These are phyloP conservation scores for Pollenia griseotomentosa DNA, from an alignment of 2,888 invertebrate species.

Conservation along the genomic window DNA sequence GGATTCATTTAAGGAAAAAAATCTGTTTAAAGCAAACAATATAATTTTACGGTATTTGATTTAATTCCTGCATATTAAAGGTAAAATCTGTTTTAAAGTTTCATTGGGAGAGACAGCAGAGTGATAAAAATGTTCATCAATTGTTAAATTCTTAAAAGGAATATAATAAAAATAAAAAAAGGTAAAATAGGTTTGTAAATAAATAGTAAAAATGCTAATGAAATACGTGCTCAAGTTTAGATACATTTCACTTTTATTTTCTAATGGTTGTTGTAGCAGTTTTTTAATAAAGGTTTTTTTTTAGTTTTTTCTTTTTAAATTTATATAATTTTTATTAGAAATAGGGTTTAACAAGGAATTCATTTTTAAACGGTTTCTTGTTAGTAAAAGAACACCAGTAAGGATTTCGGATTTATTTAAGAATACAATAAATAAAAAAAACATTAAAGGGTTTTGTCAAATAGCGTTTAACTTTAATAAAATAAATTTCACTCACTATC, in stretches of 20 bases:
- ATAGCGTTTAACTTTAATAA: no score
- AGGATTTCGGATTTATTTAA: not conserved
- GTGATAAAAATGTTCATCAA: constrained; percentile 34
- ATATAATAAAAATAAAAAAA: not conserved
- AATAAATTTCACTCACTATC: no score
- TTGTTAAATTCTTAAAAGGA: constrained; percentile 32
- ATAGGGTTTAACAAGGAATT: not conserved
- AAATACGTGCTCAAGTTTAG: constrained; percentile 68
- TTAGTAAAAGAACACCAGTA: not conserved
- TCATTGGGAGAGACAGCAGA: not conserved
- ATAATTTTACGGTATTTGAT: constrained; percentile 72
- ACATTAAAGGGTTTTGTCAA: no score
- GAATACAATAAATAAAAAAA: no score
- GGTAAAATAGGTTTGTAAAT: constrained; percentile 50
- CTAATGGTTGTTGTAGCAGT: not conserved
- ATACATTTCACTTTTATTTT: constrained; percentile 22
- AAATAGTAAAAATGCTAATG: constrained; percentile 70
- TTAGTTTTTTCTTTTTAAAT: not conserved
- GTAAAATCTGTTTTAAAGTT: not conserved
- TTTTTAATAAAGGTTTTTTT: constrained; percentile 23
- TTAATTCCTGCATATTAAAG: constrained; percentile 53
- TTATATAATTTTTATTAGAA: constrained; percentile 31
- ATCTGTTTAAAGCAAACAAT: constrained; percentile 37
- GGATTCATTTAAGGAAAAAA: not conserved
- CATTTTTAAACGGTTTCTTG: constrained; percentile 6